Evolutionary conservation across 2,888 invertebrate species (phyloP), one percentile per base, ranked within the genome.

Genomic region (Cryptocephalus primarius): DNA sequence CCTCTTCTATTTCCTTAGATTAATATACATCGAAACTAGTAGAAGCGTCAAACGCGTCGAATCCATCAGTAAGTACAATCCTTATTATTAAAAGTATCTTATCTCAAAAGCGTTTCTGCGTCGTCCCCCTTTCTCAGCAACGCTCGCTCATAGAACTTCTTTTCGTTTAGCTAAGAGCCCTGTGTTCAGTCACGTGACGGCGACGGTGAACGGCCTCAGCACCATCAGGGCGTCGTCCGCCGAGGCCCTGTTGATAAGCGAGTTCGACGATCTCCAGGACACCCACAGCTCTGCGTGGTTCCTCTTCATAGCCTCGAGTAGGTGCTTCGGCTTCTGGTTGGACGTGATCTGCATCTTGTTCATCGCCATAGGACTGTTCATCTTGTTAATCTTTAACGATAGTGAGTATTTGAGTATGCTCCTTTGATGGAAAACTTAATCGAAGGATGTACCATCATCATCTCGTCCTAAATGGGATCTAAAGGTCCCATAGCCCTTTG

Each of bases 281-380:
- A 61, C 73, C 1, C 86, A 89, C 61, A 82, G 85, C 1, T 79
- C 87, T 1, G 79, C 88, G 1, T 88, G 85, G 83, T 83, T 75
- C 61, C 70, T 84, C 50, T 83, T 82, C 60, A 73, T 67, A 9
- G 60, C 79, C 0, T 76, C 82, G 0, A 78, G 79, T 42, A 75
- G 84, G 47, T 84, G 84, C 68, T 82, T 86, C 56, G 85, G 82
- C 1, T 77, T 83, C 44, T 79, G 80, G 68, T 69, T 87, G 47
- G 86, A 87, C 61, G 71, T 80, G 57, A 71, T 84, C 43, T 83
- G 83, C 56, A 70, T 79, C 1, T 39, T 78, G 8, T 85, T 82
- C 67, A 78, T 85, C 48, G 69, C 73, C 1, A 48, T 56, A 1
- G 60, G 59, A 8, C 52, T 57, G 11, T 61, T 58, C 45, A 48